Evolutionary conservation across 1,140 invertebrate species (phyloP), one percentile per base, ranked within the genome.

Genomic region (Brachionus asplanchnoidis): DNA sequence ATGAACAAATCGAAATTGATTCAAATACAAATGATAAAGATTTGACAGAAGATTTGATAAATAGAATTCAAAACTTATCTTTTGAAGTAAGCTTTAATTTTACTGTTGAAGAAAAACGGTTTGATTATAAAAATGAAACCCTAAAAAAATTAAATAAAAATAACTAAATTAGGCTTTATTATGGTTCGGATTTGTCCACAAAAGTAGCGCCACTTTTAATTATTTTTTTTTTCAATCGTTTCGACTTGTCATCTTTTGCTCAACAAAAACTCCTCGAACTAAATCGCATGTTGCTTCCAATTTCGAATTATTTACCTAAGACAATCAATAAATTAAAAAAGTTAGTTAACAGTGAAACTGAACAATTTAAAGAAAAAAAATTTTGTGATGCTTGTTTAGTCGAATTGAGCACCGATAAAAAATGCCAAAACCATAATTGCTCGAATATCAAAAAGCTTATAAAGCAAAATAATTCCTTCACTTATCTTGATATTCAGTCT

Each of bases 291-390:
- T 46, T 75, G n/a, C 17, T 46, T 20, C 70, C 36, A 23, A 44
- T 75, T 23, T 44, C 36, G 40, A 75, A 75, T 75, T 1, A 20
- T 75, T 32, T 75, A 23, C 70, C 70, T 44, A 75, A 75, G 44
- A 44, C 70, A 75, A 44, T 75, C 17, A 75, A 75, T 75, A 75
- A 75, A 44, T 75, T 75, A 44, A 46, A 75, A n/a, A 75, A 75
- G 42, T 44, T 44, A 9, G n/a, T n/a, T n/a, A n/a, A n/a, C n/a
- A n/a, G n/a, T n/a, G n/a, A n/a, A n/a, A n/a, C n/a, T n/a, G n/a
- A n/a, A n/a, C n/a, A n/a, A n/a, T n/a, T n/a, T n/a, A n/a, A n/a
- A n/a, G n/a, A n/a, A n/a, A n/a, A n/a, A n/a, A n/a, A n/a, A n/a
- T n/a, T n/a, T n/a, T n/a, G n/a, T n/a, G n/a, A n/a, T n/a, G n/a